phyloP scores from a whole-genome alignment of 2,888 invertebrate genomes.

The Torymus auratus region DNA sequence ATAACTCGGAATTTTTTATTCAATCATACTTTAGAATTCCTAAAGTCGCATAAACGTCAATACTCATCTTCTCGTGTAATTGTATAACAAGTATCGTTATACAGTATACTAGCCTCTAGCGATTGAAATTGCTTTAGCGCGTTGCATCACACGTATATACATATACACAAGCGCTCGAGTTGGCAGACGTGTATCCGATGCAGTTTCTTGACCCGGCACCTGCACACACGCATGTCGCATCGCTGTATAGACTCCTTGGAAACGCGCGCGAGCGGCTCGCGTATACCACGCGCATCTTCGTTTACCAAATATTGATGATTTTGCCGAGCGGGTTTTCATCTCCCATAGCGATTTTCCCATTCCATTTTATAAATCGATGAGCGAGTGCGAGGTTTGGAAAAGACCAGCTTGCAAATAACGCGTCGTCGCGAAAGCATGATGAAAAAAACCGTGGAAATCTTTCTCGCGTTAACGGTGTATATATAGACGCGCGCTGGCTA shows the following conservation, averaged over 20 bases:
- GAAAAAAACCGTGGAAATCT: too few species aligned
- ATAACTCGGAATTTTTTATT: too few species aligned
- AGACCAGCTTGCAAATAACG: too few species aligned
- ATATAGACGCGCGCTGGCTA: too few species aligned
- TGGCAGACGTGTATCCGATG: constrained; percentile 19
- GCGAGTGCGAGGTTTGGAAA: too few species aligned
- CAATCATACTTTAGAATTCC: too few species aligned
- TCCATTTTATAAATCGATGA: too few species aligned
- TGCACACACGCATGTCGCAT: not conserved
- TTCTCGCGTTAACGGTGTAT: too few species aligned
- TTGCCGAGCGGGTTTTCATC: not conserved
- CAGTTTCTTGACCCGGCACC: constrained; percentile 48
- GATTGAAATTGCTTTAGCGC: constrained; percentile 10
- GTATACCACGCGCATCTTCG: not conserved
- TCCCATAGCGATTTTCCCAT: too few species aligned
- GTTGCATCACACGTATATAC: constrained; percentile 30
- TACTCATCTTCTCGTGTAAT: not conserved
- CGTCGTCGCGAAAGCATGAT: too few species aligned
- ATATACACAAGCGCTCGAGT: not conserved
- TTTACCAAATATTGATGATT: not conserved
- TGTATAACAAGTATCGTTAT: constrained; percentile 14
- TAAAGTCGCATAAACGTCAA: too few species aligned
- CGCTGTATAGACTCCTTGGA: not conserved
- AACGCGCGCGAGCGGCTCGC: not conserved
- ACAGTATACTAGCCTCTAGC: not conserved